Evolutionary conservation across 1,140 invertebrate species (phyloP), one percentile per base, ranked within the genome.

Genomic region (Ceratitis capitata): DNA sequence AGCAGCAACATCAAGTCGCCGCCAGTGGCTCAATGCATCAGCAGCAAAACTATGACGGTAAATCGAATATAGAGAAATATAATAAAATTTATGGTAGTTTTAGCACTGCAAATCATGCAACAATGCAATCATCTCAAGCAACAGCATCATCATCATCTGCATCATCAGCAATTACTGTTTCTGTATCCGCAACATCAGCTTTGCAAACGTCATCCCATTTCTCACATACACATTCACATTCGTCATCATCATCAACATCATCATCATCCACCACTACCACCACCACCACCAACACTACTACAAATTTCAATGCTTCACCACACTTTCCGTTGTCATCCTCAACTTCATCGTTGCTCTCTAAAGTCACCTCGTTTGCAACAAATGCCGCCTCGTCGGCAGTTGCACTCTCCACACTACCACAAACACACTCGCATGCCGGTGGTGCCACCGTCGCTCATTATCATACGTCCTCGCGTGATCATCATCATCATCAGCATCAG

Each of bases 41-140:
- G 89, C 90, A 91, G 90, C 90, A 91, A 90, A 87, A 89, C 88
- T 89, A 87, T 87, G 90, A 91, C 89, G 90, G 90, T 91, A 91
- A 91, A 91, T 91, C 87, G 87, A 88, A 89, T 85, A 86, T 88
- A 85, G 85, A 87, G 53, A 88, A 88, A 74, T 86, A 87, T 74
- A 88, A 89, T 91, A 91, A 89, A 89, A 86, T 91, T 87, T 91
- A 91, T 87, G 90, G 88, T 91, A 90, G 88, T 89, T 89, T 87
- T 83, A 89, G 89, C 89, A 90, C 89, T 83, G 85, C 87, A 88
- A 88, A 89, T n/a, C n/a, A n/a, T 87, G 82, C 88, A 86, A 56
- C 88, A n/a, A n/a, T n/a, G 86, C 84, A 87, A 86, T 35, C 87
- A 86, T 84, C 87, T 85, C 69, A 87, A 87, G 85, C 83, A 84